A percentile compares a stretch with the other conserved stretches of the same genome.
Conservation (phyloP, 2,113 vertebrate genomes). For the Petaurus breviceps region DNA sequence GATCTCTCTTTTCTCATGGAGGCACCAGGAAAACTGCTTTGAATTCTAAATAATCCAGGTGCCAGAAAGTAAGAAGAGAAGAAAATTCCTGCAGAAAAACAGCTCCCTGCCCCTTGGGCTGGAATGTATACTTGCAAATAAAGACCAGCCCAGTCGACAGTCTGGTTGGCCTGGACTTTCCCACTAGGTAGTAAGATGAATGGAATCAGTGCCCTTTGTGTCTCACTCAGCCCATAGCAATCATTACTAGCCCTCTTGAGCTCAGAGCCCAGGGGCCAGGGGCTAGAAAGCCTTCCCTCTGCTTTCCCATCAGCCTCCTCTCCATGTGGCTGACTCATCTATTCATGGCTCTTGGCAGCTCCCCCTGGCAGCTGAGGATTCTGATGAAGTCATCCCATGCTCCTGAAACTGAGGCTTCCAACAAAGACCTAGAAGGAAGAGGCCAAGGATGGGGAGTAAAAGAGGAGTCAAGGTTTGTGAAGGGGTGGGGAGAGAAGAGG, state of each 20-base stretch:
- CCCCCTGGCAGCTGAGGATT: constrained; percentile 51
- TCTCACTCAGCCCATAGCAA: not conserved
- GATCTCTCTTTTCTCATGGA: not conserved
- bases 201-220: not conserved
- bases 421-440: not conserved
- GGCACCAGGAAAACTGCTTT: constrained; percentile 28
- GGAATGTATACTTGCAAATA: not conserved
- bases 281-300: constrained; percentile 10
- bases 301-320: constrained; percentile 38
- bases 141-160: not conserved
- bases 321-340: constrained; percentile 38
- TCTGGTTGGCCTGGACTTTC: not conserved
- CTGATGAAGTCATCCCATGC: constrained; percentile 38
- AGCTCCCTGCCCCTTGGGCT: not conserved
- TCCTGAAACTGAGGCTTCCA: constrained; percentile 58
- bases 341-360: constrained; percentile 39
- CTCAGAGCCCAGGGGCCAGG: not conserved
- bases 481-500: constrained; percentile 47
- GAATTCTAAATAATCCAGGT: constrained; percentile 17
- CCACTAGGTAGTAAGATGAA: not conserved
- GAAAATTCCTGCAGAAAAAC: not conserved
- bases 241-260: not conserved
- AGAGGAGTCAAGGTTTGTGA: constrained; percentile 15
- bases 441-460: constrained; percentile 4
- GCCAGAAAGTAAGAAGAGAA: not conserved